These are phyloP conservation scores for Labrus mixtus DNA, from an alignment of 2,113 vertebrate genomes.

Conservation along the genomic window DNA sequence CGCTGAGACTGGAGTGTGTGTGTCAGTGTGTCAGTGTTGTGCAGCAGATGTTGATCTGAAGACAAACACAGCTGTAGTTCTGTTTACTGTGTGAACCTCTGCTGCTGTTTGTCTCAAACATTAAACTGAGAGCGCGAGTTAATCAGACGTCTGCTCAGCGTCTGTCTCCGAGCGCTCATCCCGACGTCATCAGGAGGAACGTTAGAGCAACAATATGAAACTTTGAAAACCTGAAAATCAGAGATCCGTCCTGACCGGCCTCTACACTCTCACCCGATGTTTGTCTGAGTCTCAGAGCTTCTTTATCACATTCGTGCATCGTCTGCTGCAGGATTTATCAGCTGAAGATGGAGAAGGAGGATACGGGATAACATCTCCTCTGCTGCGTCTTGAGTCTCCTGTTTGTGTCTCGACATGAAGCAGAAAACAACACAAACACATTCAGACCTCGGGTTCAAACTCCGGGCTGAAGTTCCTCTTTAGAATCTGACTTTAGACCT, in stretches of 20 bases:
- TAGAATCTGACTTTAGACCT: no score
- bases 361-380: background rate
- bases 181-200: background rate
- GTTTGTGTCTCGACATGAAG: background rate
- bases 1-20: background rate
- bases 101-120: constrained; percentile 10
- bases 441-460: background rate
- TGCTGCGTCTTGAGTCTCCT: background rate
- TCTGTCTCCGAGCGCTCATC: background rate
- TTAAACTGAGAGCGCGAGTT: constrained; percentile 4
- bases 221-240: background rate
- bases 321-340: background rate
- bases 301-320: constrained; percentile 3
- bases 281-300: background rate
- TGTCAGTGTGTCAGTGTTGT: background rate
- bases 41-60: background rate
- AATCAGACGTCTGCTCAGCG: background rate
- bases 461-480: no score
- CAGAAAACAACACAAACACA: background rate
- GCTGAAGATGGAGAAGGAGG: background rate
- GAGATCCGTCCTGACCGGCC: background rate
- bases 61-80: constrained; percentile 1
- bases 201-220: no score
- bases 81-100: background rate
- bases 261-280: background rate